These are phyloP conservation scores for Rutilus rutilus DNA, from an alignment of 2,113 vertebrate species.

Conservation along the genomic window DNA sequence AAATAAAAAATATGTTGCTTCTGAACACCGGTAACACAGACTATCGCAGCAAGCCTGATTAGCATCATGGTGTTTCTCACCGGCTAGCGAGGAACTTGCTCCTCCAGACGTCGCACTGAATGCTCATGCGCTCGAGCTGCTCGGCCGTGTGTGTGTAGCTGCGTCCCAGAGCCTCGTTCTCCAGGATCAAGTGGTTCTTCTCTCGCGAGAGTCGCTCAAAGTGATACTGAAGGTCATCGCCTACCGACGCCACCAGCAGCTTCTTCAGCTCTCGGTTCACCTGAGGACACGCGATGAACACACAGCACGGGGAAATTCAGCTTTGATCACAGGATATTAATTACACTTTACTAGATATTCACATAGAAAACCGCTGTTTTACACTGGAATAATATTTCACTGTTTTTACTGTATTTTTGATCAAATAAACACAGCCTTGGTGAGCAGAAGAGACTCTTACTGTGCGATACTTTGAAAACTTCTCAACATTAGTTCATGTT, in stretches of 20 bases:
- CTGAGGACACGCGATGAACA: constrained; percentile 70
- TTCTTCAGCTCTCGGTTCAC: constrained; percentile 97
- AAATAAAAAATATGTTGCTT: too few species aligned
- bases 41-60: too few species aligned
- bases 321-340: too few species aligned
- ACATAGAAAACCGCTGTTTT: too few species aligned
- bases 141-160: constrained; percentile 85
- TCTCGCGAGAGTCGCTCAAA: constrained; percentile 93
- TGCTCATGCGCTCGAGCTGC: constrained; percentile 93
- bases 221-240: constrained; percentile 95
- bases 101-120: constrained; percentile 98
- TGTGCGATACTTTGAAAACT: too few species aligned
- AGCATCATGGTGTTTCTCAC: constrained; percentile 66
- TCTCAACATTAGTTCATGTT: too few species aligned
- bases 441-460: not conserved
- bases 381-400: too few species aligned
- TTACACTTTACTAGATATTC: too few species aligned
- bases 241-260: constrained; percentile 92
- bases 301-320: too few species aligned
- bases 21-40: too few species aligned
- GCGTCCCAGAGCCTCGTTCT: constrained; percentile 87
- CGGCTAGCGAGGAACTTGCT: constrained; percentile 99
- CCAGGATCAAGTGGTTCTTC: constrained; percentile 93
- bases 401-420: not conserved
- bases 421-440: not conserved